phyloP scores from a whole-genome alignment of 2,888 invertebrate genomes.

The Mythimna loreyi region DNA sequence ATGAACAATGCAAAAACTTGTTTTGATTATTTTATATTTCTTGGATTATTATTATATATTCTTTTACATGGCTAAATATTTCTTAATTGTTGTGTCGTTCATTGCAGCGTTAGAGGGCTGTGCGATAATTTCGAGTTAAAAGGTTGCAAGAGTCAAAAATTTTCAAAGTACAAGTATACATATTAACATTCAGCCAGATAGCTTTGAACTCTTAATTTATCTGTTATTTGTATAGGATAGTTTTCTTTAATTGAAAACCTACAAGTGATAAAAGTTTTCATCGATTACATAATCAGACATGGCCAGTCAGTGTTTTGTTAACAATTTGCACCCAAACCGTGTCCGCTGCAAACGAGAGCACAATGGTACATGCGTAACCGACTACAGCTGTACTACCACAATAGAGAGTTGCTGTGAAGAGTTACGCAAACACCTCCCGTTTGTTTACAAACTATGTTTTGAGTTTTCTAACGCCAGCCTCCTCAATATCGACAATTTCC shows the following conservation, averaged over 20 bases:
- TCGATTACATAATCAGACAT: conserved; percentile 35
- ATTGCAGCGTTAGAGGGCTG: conserved; percentile 15
- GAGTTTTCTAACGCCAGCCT: conserved; percentile 47
- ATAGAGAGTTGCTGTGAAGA: conserved; percentile 82
- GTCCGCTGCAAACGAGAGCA: conserved; percentile 79
- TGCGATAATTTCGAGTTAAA: conserved; percentile 7
- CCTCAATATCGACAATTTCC: conserved; percentile 52
- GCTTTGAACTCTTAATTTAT: neutral
- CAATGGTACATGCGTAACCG: conserved; percentile 82
- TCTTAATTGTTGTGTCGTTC: conserved; percentile 17
- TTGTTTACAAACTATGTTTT: conserved; percentile 81
- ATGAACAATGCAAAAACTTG: neutral
- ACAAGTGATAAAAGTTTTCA: neutral
- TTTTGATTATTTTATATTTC: neutral
- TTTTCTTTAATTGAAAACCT: neutral
- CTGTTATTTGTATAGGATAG: neutral
- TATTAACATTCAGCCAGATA: neutral
- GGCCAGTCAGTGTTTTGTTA: conserved; percentile 51
- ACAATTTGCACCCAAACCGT: conserved; percentile 70
- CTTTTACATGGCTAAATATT: conserved; percentile 25
- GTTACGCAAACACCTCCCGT: conserved; percentile 81
- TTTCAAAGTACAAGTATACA: neutral
- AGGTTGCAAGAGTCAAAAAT: neutral
- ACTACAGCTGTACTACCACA: conserved; percentile 84
- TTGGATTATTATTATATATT: conserved; percentile 7